phyloP scores from a whole-genome alignment of 2,888 invertebrate genomes.

The Drosophila picticornis region DNA sequence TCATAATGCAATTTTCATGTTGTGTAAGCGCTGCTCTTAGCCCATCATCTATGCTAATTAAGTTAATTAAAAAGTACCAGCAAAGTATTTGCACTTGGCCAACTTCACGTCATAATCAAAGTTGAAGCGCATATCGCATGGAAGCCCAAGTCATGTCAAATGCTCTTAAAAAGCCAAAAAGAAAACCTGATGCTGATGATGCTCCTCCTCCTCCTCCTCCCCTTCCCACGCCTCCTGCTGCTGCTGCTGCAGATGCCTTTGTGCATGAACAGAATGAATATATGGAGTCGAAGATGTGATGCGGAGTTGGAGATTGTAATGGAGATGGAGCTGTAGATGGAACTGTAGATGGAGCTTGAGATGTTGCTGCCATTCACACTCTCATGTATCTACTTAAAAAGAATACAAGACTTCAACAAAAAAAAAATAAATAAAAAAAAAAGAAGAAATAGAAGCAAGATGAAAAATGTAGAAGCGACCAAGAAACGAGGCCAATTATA shows the following conservation, averaged over 20 bases:
- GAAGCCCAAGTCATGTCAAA: slow-evolving; percentile 77
- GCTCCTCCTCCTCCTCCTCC: background rate
- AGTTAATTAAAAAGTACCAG: slow-evolving; percentile 78
- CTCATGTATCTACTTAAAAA: slow-evolving; percentile 51
- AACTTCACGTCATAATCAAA: slow-evolving; percentile 79
- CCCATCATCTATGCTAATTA: slow-evolving; percentile 77
- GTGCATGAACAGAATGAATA: slow-evolving; percentile 35
- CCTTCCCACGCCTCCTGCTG: rapidly evolving
- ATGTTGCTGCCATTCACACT: slow-evolving; percentile 46
- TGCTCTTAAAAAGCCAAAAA: slow-evolving; percentile 70
- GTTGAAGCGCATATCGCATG: slow-evolving; percentile 60
- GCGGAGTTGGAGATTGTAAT: slow-evolving; percentile 31
- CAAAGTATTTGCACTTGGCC: slow-evolving; percentile 79
- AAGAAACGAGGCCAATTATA: slow-evolving; percentile 76
- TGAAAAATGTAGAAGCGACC: slow-evolving; percentile 33
- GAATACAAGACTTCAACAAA: slow-evolving; percentile 29
- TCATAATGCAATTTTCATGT: slow-evolving; percentile 77
- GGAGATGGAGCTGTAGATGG: slow-evolving; percentile 8
- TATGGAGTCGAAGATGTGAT: slow-evolving; percentile 24
- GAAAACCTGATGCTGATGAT: slow-evolving; percentile 2
- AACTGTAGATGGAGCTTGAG: slow-evolving; percentile 20
- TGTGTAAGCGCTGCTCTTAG: slow-evolving; percentile 74
- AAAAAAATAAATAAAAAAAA: slow-evolving; percentile 15
- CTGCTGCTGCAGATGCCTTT: slow-evolving; percentile 25
- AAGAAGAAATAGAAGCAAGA: slow-evolving; percentile 18